phyloP scores from a whole-genome alignment of 2,888 invertebrate genomes.

The Hoplodrina ambigua region DNA sequence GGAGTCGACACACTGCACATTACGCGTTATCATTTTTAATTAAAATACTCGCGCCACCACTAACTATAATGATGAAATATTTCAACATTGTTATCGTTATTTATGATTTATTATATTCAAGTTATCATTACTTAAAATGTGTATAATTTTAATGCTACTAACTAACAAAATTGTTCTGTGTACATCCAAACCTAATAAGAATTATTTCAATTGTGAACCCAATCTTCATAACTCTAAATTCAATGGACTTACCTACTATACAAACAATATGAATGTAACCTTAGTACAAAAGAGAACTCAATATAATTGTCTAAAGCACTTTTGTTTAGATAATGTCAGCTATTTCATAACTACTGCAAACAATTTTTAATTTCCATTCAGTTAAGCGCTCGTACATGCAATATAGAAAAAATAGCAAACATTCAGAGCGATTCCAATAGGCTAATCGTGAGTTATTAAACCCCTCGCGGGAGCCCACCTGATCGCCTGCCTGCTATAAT shows the following conservation, averaged over 20 bases:
- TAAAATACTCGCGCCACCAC: constrained; percentile 77
- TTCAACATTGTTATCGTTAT: constrained; percentile 58
- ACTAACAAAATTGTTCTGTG: constrained; percentile 1
- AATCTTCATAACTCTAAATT: neutral
- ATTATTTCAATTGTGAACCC: neutral
- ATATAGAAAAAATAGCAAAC: constrained; percentile 90
- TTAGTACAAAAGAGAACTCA: constrained; percentile 20
- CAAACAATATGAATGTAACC: constrained; percentile 2
- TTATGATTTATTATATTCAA: constrained; percentile 47
- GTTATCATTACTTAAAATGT: constrained; percentile 13
- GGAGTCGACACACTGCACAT: constrained; percentile 80
- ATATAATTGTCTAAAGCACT: constrained; percentile 39
- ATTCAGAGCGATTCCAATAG: constrained; percentile 90
- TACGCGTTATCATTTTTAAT: constrained; percentile 88
- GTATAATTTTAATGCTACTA: neutral
- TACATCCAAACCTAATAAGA: constrained; percentile 12
- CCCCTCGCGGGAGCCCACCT: constrained; percentile 87
- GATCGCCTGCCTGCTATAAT: constrained; percentile 89
- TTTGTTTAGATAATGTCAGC: constrained; percentile 55
- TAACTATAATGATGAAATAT: constrained; percentile 75
- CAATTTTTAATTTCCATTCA: constrained; percentile 82
- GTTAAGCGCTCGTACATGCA: constrained; percentile 78
- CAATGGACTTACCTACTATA: neutral
- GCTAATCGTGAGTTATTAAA: constrained; percentile 90
- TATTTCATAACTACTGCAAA: constrained; percentile 71